Conservation (phyloP, 2,113 vertebrate genomes). For the Scomber scombrus region DNA sequence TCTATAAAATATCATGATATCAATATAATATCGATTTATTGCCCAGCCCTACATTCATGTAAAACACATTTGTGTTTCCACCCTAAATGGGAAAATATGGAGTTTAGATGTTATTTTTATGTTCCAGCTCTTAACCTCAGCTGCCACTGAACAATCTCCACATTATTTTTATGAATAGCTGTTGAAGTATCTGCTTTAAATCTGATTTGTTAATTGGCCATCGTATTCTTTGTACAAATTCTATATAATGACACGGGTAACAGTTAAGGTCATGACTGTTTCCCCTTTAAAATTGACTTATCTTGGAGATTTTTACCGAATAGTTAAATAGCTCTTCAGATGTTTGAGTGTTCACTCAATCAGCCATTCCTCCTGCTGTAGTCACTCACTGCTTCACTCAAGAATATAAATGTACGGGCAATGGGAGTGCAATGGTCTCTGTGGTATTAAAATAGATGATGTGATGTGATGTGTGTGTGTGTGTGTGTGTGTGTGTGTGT, state of each 20-base stretch:
- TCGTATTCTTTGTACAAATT: conserved; percentile 3
- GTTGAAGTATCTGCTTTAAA: conserved; percentile 9
- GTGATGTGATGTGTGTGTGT: not conserved
- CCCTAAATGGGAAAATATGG: conserved; percentile 2
- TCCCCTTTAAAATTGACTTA: not conserved
- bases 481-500: not conserved
- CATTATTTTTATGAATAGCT: conserved; percentile 29
- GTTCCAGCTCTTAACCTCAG: conserved; percentile 12
- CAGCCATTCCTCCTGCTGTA: conserved; percentile 14
- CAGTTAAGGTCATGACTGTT: not conserved
- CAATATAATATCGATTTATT: too few species aligned
- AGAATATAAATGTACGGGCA: conserved; percentile 1
- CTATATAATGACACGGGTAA: conserved; percentile 1
- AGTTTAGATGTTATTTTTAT: not conserved
- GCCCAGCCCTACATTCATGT: too few species aligned
- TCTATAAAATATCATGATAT: too few species aligned
- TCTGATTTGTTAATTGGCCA: conserved; percentile 7
- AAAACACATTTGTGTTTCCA: not conserved
- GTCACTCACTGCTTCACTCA: conserved; percentile 9
- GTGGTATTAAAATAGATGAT: conserved; percentile 39
- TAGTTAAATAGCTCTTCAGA: conserved; percentile 30
- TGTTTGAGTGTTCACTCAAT: conserved; percentile 43
- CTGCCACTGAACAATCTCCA: conserved; percentile 5
- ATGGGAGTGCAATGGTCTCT: conserved; percentile 2
- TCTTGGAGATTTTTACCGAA: conserved; percentile 13